phyloP scores from a whole-genome alignment of 92 coral and sea anemone species.

The Bergia sp. region DNA sequence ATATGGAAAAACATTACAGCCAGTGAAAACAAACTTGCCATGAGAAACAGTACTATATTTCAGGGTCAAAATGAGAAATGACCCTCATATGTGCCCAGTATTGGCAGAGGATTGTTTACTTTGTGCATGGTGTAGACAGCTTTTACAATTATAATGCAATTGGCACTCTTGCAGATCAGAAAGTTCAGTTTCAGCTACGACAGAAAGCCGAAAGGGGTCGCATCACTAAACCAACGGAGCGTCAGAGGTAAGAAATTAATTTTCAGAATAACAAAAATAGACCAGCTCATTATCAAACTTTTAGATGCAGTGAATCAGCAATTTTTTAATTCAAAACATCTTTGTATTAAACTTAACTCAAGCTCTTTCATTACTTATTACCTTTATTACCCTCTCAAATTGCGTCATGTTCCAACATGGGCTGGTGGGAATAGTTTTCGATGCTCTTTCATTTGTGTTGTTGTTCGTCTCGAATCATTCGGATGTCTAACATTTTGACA shows the following conservation, averaged over 20 bases:
- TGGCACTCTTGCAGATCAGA: not conserved
- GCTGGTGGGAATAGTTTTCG: too few species aligned
- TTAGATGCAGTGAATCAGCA: not conserved
- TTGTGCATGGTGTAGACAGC: not conserved
- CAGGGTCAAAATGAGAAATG: not conserved
- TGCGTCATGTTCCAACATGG: too few species aligned
- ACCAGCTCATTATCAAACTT: not conserved
- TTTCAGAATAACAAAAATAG: too few species aligned
- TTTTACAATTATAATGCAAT: not conserved
- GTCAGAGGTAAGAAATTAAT: not conserved
- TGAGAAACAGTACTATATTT: not conserved
- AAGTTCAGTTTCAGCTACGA: not conserved
- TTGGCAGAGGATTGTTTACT: not conserved
- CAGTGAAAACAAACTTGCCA: not conserved
- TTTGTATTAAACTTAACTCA: too few species aligned
- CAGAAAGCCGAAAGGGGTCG: not conserved
- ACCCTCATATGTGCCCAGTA: not conserved
- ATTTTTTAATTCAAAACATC: too few species aligned
- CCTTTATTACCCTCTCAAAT: too few species aligned
- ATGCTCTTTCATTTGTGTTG: not conserved
- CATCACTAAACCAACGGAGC: not conserved
- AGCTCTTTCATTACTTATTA: too few species aligned
- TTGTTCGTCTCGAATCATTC: not conserved
- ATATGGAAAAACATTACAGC: not conserved
- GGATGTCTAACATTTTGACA: not conserved